Evolutionary conservation across 2,113 vertebrate species (phyloP).

Genomic region (Nesogale talazaci): DNA sequence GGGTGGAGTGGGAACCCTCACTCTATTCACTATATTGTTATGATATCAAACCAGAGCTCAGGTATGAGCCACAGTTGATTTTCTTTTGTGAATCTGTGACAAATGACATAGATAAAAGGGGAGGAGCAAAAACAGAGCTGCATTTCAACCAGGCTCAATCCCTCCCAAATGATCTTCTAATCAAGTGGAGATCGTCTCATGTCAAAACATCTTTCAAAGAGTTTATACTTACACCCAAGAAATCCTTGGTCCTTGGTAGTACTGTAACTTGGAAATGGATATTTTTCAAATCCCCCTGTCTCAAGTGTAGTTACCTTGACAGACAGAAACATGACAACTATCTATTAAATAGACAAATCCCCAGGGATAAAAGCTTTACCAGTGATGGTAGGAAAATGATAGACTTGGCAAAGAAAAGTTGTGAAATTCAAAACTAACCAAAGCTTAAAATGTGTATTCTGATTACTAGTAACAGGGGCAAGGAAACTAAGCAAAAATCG

Average conservation of each 20-base stretch:
- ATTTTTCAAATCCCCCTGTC: background rate
- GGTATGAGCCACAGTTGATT: background rate
- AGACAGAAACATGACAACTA: constrained; percentile 30
- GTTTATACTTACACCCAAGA: background rate
- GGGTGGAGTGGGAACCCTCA: background rate
- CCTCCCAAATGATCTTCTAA: background rate
- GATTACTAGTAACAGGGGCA: background rate
- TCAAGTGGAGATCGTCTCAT: background rate
- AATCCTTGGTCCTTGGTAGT: constrained; percentile 2
- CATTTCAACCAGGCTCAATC: background rate
- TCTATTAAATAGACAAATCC: background rate
- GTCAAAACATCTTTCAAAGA: constrained; percentile 8
- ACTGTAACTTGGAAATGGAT: background rate
- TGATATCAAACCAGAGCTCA: background rate
- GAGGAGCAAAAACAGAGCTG: background rate
- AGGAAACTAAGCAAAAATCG: background rate
- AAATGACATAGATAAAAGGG: background rate
- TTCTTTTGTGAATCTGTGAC: background rate
- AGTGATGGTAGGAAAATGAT: constrained; percentile 9
- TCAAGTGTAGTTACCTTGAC: constrained; percentile 18
- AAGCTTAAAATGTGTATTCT: background rate
- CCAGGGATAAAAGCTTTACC: background rate
- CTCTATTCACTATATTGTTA: background rate
- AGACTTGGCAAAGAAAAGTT: background rate
- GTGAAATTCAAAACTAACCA: background rate